These are phyloP conservation scores for Abrostola triplasia DNA, from an alignment of 2,888 invertebrate genomes.

Conservation along the genomic window DNA sequence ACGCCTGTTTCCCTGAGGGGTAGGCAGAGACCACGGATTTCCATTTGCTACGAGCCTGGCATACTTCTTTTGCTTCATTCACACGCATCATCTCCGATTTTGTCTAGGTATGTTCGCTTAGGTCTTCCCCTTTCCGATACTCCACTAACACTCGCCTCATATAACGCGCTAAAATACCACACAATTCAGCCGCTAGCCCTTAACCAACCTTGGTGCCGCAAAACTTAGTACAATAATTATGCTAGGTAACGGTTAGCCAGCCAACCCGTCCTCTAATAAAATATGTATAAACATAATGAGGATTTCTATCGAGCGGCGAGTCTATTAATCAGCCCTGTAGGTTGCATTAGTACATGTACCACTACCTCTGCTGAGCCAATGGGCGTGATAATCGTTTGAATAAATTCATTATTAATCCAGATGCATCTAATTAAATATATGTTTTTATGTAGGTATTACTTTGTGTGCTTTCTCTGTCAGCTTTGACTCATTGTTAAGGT, in stretches of 20 bases:
- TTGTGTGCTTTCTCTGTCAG: too few species aligned
- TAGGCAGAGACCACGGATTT: too few species aligned
- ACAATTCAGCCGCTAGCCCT: conserved; percentile 19
- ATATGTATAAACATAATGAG: conserved; percentile 57
- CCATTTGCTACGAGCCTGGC: too few species aligned
- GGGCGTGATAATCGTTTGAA: conserved; percentile 37
- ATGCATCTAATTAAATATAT: conserved; percentile 7
- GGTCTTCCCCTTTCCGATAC: too few species aligned
- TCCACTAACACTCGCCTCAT: too few species aligned
- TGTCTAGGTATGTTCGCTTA: too few species aligned
- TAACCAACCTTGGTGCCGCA: conserved; percentile 22
- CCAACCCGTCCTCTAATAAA: conserved; percentile 48
- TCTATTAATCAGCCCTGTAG: conserved; percentile 49
- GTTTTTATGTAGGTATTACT: too few species aligned
- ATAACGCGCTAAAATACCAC: too few species aligned
- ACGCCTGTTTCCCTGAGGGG: too few species aligned
- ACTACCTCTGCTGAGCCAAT: conserved; percentile 22
- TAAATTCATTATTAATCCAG: conserved; percentile 25
- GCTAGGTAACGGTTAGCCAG: conserved; percentile 51
- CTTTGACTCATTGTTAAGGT: too few species aligned
- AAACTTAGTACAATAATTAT: conserved; percentile 43
- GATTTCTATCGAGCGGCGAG: conserved; percentile 56
- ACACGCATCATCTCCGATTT: too few species aligned
- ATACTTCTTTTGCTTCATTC: too few species aligned
- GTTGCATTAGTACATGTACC: conserved; percentile 33